Conservation (phyloP, 2,797 vertebrate species). For the Cirrhinus mrigala region DNA sequence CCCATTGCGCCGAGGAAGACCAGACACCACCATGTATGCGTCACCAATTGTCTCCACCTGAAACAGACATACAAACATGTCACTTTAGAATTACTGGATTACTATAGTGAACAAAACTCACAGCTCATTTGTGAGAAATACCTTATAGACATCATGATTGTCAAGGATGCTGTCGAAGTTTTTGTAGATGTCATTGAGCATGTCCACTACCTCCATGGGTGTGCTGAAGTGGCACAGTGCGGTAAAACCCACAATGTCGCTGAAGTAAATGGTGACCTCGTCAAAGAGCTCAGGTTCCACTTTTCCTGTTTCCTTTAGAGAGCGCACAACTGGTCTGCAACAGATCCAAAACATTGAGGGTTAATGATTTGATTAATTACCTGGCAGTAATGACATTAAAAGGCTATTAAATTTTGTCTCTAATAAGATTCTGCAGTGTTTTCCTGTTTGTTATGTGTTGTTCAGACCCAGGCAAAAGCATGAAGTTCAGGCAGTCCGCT, state of each 20-base stretch:
- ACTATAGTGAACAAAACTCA: neutral
- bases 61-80: neutral
- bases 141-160: constrained; percentile 97
- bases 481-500: constrained; percentile 92
- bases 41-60: constrained; percentile 98
- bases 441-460: neutral
- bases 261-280: constrained; percentile 97
- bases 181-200: constrained; percentile 97
- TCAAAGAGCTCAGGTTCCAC: constrained; percentile 95
- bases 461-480: constrained; percentile 92
- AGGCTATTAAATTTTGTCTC: neutral
- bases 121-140: constrained; percentile 60
- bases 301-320: constrained; percentile 90
- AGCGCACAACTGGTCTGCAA: constrained; percentile 90
- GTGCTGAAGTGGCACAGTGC: constrained; percentile 97
- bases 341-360: neutral
- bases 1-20: constrained; percentile 90
- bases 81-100: neutral
- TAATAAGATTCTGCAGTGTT: neutral
- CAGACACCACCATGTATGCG: constrained; percentile 96
- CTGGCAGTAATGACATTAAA: neutral
- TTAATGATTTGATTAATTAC: neutral
- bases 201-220: constrained; percentile 98
- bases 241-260: constrained; percentile 97
- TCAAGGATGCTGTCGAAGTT: constrained; percentile 94